Base-by-base conservation (phyloP, 2,888 invertebrate species). In the Selenia dentaria region DNA sequence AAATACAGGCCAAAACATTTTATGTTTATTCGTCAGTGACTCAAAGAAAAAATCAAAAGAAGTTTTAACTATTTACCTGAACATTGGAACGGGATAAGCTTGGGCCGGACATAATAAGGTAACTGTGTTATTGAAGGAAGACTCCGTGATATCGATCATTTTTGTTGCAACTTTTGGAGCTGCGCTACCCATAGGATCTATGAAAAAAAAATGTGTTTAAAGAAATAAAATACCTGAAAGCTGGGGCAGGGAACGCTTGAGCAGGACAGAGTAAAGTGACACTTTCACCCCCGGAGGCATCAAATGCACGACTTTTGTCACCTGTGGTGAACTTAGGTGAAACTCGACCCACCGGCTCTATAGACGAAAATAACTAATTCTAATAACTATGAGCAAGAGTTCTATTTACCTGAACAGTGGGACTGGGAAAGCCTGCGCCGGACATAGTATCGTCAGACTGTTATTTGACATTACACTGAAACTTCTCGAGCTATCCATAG, bases 371-470 rank as follows among this genome's bases (percentile, higher is more conserved):
- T 13, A 38, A n/a, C n/a, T n/a, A n/a, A n/a, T n/a, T n/a, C n/a
- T n/a, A n/a, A n/a, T n/a, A n/a, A n/a, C n/a, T n/a, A n/a, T n/a
- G n/a, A n/a, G n/a, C n/a, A n/a, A n/a, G n/a, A n/a, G 26, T 35
- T 39, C 39, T 43, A 36, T 88, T 89, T 93, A 95, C 94, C 94
- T 94, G 92, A 93, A 93, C 57, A 92, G 83, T 67, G 95, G 95
- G 73, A 94, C 93, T 48, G 95, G 95, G 85, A 93, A 95, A 14
- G 94, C 94, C 80, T 95, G 95, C 13, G 95, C 95, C 44, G 95
- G 95, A 80, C 95, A 95, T 62, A 94, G 83, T 54, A 95, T 76
- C 27, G 94, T 93, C 63, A 94, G 86, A 72, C 92, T 92, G 62
- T 75, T 74, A 53, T 83, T 81, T 62, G 84, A 66, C 54, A 83